A percentile compares a stretch with the other conserved stretches of the same genome.
Evolutionary conservation across 2,113 vertebrate species (phyloP).

Genomic region (Rhinopomastus cyanomelas): DNA sequence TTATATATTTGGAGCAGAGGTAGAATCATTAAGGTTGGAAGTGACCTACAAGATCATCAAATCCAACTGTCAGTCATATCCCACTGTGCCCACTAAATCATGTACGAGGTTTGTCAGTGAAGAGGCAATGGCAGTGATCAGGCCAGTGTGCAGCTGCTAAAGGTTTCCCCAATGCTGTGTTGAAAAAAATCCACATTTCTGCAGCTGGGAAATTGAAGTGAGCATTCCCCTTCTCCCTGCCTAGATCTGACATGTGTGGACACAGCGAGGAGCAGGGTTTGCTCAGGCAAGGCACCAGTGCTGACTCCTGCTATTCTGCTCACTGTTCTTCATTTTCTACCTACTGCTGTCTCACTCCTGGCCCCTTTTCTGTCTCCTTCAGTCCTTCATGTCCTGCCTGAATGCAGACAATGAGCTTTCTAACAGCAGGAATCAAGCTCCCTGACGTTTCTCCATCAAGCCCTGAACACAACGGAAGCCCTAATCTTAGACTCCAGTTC

Average conservation of each 20-base stretch:
- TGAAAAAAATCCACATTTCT: background rate
- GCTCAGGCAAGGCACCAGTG: conserved; percentile 59
- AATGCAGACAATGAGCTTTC: background rate
- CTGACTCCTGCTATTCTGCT: conserved; percentile 59
- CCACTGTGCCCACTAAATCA: too few relatives aligned
- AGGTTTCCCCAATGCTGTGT: background rate
- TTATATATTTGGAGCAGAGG: background rate
- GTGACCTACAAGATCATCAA: too few relatives aligned
- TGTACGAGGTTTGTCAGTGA: background rate
- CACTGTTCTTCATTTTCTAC: conserved; percentile 29
- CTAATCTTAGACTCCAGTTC: conserved; percentile 28
- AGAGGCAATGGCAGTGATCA: background rate
- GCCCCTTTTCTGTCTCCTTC: conserved; percentile 8
- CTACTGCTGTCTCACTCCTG: conserved; percentile 46
- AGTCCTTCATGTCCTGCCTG: conserved; percentile 33
- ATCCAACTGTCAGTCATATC: too few relatives aligned
- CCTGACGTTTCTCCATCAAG: background rate
- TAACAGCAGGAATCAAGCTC: background rate
- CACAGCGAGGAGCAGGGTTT: conserved; percentile 48
- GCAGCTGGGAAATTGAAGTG: conserved; percentile 13
- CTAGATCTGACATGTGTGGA: conserved; percentile 59
- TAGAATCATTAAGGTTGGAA: too few relatives aligned
- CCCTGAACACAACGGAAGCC: conserved; percentile 18
- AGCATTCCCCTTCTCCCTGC: conserved; percentile 37
- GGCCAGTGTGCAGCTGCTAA: background rate